Conservation (phyloP, 35 echinoderm and acorn worm species). For the Diadema setosum region DNA sequence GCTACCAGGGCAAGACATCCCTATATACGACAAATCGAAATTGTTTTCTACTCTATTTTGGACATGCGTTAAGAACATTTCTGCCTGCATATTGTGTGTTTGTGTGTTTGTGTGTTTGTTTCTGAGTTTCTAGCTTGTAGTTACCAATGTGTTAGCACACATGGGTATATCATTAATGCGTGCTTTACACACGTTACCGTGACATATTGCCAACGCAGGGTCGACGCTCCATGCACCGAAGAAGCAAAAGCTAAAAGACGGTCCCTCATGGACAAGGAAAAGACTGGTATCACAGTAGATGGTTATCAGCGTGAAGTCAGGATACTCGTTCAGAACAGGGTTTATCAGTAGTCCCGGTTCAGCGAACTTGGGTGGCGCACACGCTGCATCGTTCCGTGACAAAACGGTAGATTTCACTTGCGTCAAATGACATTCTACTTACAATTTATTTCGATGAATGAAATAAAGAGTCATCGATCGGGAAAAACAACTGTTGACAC, state of each 20-base stretch:
- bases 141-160: not conserved
- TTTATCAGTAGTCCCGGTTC: not conserved
- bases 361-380: not conserved
- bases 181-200: not conserved
- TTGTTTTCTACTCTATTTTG: not conserved
- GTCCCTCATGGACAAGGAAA: not conserved
- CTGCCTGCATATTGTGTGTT: not conserved
- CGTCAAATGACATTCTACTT: too few relatives aligned
- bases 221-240: not conserved
- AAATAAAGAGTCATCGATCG: too few relatives aligned
- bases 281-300: conserved; percentile 3
- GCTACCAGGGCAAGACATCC: too few relatives aligned
- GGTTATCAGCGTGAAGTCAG: not conserved
- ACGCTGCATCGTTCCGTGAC: too few relatives aligned
- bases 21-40: too few relatives aligned
- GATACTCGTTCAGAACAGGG: not conserved
- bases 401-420: too few relatives aligned
- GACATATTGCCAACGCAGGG: not conserved
- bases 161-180: not conserved
- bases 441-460: too few relatives aligned
- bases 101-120: not conserved
- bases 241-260: not conserved
- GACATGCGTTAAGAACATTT: not conserved
- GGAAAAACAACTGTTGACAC: too few relatives aligned
- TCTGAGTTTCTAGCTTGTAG: not conserved